phyloP scores from a whole-genome alignment of 2,888 invertebrate species.

The Idaea dimidiata region DNA sequence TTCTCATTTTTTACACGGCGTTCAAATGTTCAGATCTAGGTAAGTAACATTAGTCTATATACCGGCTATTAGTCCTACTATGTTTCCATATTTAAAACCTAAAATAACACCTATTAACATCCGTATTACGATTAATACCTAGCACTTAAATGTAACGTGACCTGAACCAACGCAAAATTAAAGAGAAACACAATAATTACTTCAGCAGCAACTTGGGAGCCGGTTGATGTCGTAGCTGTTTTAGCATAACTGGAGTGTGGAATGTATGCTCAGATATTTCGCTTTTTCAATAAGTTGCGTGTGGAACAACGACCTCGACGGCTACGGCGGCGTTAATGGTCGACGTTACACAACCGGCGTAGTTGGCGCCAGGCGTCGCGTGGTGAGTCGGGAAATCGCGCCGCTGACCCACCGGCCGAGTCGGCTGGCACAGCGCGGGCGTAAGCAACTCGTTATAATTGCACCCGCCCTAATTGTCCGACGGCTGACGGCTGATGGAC shows the following conservation, averaged over 20 bases:
- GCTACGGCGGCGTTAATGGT: conserved; percentile 55
- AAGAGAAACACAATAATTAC: not conserved
- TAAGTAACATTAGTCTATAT: not conserved
- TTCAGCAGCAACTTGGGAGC: not conserved
- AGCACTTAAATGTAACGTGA: not conserved
- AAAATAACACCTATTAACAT: not conserved
- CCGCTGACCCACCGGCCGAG: conserved; percentile 74
- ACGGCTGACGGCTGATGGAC: conserved; percentile 55
- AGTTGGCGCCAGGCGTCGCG: conserved; percentile 68
- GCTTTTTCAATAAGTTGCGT: conserved; percentile 47
- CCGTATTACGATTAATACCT: not conserved
- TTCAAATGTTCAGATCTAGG: no score
- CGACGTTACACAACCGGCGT: conserved; percentile 66
- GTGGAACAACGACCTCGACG: conserved; percentile 72
- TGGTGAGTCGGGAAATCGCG: conserved; percentile 68
- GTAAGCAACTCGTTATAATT: conserved; percentile 65
- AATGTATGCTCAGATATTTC: conserved; percentile 34
- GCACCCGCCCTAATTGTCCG: conserved; percentile 74
- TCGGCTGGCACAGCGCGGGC: conserved; percentile 37
- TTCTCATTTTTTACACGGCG: no score
- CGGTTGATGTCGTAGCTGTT: conserved; percentile 5
- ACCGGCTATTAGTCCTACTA: not conserved
- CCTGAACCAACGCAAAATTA: not conserved
- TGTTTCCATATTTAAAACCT: not conserved
- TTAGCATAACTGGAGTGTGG: conserved; percentile 36